These are phyloP conservation scores for Aphodius sticticus DNA, from an alignment of 2,888 invertebrate genomes.

Conservation along the genomic window DNA sequence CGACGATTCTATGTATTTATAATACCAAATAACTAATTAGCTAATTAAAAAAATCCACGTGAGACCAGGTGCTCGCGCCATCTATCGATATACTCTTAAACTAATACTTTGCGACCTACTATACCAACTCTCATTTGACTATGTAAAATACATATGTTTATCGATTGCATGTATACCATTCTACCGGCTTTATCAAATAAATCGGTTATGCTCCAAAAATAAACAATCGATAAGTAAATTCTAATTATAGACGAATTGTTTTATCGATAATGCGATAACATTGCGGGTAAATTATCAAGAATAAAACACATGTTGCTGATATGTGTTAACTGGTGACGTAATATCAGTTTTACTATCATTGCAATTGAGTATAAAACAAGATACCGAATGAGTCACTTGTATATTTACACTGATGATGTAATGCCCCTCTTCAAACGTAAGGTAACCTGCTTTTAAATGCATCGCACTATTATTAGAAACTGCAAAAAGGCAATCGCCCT, in stretches of 20 bases:
- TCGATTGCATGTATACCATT: not conserved
- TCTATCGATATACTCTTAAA: not conserved
- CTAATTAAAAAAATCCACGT: not conserved
- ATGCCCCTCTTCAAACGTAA: not conserved
- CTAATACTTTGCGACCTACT: not conserved
- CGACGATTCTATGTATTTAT: not conserved
- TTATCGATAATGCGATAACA: not conserved
- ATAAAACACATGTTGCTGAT: not conserved
- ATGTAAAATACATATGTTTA: too few relatives aligned
- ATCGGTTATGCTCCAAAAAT: not conserved
- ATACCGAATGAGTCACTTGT: not conserved
- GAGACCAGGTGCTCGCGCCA: not conserved
- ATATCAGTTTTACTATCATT: not conserved
- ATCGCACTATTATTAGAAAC: not conserved
- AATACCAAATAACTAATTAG: not conserved
- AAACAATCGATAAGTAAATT: not conserved
- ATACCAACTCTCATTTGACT: too few relatives aligned
- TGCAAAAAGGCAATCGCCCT: not conserved
- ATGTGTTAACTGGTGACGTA: not conserved
- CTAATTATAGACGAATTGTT: not conserved
- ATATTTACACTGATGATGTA: not conserved
- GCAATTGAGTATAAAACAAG: not conserved
- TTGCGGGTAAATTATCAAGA: not conserved
- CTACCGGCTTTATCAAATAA: not conserved
- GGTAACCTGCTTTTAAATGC: not conserved